A percentile compares a stretch with the other conserved stretches of the same genome.
Evolutionary conservation across 2,888 invertebrate genomes (phyloP).

Genomic region (Lepidochrysops patricia): DNA sequence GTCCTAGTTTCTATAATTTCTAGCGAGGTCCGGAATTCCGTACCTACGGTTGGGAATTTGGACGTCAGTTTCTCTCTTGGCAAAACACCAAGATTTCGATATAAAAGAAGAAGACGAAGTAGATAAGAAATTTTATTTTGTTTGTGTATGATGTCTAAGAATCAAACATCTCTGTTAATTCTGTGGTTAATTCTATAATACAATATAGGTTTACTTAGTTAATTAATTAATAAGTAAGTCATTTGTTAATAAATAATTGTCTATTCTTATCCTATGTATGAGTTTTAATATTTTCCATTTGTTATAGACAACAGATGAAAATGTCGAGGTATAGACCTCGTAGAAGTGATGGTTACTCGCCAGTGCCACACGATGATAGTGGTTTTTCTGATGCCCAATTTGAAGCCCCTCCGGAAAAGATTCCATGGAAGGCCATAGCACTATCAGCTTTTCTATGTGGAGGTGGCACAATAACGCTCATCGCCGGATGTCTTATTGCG

Average conservation of each 20-base stretch:
- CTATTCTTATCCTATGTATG: not conserved
- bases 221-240: not conserved
- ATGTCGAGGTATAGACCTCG: constrained; percentile 77
- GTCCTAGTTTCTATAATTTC: no score
- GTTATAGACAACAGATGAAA: constrained; percentile 29
- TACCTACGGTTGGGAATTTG: no score
- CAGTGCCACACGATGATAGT: constrained; percentile 72
- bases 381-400: constrained; percentile 83
- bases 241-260: not conserved
- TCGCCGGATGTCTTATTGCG: constrained; percentile 84
- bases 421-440: constrained; percentile 89
- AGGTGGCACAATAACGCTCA: constrained; percentile 83
- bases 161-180: no score
- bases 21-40: no score
- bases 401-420: constrained; percentile 76
- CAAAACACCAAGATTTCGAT: no score
- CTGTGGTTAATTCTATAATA: no score
- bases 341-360: constrained; percentile 77
- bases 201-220: no score
- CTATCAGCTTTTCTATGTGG: constrained; percentile 85
- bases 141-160: no score
- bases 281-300: not conserved
- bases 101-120: no score
- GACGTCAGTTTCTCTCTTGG: no score
- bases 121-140: no score